Conservation (phyloP, 1,140 invertebrate species). For the Chelonus insularis region DNA sequence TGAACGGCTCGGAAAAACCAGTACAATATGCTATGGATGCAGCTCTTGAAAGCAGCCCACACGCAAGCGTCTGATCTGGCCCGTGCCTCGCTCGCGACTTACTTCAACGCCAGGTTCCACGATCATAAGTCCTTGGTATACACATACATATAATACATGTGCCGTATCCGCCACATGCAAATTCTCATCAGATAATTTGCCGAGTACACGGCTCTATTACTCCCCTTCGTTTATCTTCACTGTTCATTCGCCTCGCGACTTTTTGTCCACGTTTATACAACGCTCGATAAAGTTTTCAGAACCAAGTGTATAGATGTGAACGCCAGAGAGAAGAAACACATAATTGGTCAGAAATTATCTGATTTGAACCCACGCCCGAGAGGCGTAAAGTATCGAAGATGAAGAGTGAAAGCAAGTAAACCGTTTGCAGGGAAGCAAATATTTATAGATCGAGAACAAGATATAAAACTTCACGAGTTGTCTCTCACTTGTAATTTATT, state of each 20-base stretch:
- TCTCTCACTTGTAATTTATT: too few species aligned
- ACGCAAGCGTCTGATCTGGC: background rate
- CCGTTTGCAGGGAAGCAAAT: background rate
- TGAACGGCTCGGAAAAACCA: constrained; percentile 39
- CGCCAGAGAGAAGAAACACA: background rate
- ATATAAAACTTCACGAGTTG: too few species aligned
- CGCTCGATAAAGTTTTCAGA: constrained; percentile 25
- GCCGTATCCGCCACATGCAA: constrained; percentile 31
- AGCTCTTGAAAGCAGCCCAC: too few species aligned
- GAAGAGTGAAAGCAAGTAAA: background rate
- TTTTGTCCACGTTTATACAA: constrained; percentile 2
- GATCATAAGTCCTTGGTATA: background rate
- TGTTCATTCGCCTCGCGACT: constrained; percentile 12
- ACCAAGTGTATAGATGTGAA: background rate
- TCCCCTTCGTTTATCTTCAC: constrained; percentile 30
- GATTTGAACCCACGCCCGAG: constrained; percentile 34
- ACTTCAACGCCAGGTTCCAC: background rate
- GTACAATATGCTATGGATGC: constrained; percentile 27
- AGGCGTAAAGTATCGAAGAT: constrained; percentile 21
- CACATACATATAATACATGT: background rate
- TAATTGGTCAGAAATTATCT: constrained; percentile 46
- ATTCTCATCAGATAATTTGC: constrained; percentile 43
- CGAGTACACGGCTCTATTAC: constrained; percentile 40
- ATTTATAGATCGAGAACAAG: too few species aligned
- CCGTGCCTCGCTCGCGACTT: background rate